Conservation (phyloP, 1,140 invertebrate genomes). For the Leguminivora glycinivorella region DNA sequence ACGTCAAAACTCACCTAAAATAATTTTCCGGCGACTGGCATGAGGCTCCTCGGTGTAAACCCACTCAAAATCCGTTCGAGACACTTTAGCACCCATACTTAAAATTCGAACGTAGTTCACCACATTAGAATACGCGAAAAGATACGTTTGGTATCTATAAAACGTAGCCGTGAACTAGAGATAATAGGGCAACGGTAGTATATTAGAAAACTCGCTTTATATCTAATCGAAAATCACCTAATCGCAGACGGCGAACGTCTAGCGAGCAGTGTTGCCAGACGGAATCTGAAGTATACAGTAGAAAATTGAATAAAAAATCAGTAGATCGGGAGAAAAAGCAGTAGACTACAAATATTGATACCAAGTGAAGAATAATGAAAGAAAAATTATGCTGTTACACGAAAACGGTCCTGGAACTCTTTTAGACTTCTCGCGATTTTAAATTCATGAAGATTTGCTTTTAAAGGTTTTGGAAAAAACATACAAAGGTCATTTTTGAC, state of each 20-base stretch:
- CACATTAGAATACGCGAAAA: conserved; percentile 8
- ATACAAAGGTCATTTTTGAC: too few species aligned
- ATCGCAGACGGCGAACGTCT: background rate
- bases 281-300: too few species aligned
- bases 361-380: too few species aligned
- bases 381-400: too few species aligned
- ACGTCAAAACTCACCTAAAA: conserved; percentile 87
- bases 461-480: too few species aligned
- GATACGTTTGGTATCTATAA: background rate
- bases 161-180: conserved; percentile 16
- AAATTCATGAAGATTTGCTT: too few species aligned
- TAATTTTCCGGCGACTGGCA: conserved; percentile 94
- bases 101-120: conserved; percentile 7
- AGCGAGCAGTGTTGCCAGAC: background rate
- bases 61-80: conserved; percentile 91
- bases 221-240: background rate
- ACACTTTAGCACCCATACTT: conserved; percentile 70
- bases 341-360: too few species aligned
- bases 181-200: background rate
- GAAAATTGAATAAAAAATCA: too few species aligned
- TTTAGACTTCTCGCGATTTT: too few species aligned
- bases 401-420: too few species aligned
- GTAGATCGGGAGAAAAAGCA: too few species aligned
- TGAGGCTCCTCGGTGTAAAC: conserved; percentile 98
- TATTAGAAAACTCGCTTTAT: background rate